Percentiles rank a stretch among this genome's conserved stretches.
Evolutionary conservation across 2,797 vertebrate species (phyloP).

Genomic region (Dryobates pubescens): DNA sequence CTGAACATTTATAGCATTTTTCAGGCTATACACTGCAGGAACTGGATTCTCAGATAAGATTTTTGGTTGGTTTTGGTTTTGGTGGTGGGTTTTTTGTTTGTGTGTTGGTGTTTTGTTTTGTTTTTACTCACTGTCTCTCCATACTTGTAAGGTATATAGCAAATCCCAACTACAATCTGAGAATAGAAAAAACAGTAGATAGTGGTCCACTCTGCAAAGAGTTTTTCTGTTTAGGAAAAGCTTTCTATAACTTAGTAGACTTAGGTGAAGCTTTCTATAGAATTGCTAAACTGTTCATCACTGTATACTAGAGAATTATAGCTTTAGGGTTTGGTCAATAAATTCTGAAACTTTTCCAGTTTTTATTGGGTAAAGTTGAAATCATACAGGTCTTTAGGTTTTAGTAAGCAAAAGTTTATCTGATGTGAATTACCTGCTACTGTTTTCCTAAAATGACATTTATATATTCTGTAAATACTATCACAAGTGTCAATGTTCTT

Average conservation of each 20-base stretch:
- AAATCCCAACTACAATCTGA: conserved; percentile 27
- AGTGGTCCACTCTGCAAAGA: not conserved
- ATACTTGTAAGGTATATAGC: not conserved
- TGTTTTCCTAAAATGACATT: not conserved
- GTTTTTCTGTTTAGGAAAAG: not conserved
- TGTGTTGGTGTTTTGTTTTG: not conserved
- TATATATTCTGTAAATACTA: not conserved
- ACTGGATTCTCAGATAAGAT: not conserved
- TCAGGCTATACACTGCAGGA: not conserved
- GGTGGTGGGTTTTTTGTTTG: too few relatives aligned
- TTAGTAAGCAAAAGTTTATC: not conserved
- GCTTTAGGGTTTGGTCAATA: not conserved
- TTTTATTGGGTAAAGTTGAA: not conserved
- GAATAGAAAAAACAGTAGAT: not conserved
- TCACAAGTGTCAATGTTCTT: not conserved
- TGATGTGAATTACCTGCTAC: not conserved
- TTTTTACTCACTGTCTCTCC: not conserved
- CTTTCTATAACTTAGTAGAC: not conserved
- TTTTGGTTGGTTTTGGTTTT: too few relatives aligned
- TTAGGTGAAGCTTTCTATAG: not conserved
- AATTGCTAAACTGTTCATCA: not conserved
- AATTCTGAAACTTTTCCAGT: not conserved
- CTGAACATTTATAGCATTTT: not conserved
- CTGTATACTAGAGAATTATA: not conserved
- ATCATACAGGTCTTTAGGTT: not conserved